A percentile compares a stretch with the other conserved stretches of the same genome.
Evolutionary conservation across 2,113 vertebrate species (phyloP).

Genomic region (Bagarius yarrelli): DNA sequence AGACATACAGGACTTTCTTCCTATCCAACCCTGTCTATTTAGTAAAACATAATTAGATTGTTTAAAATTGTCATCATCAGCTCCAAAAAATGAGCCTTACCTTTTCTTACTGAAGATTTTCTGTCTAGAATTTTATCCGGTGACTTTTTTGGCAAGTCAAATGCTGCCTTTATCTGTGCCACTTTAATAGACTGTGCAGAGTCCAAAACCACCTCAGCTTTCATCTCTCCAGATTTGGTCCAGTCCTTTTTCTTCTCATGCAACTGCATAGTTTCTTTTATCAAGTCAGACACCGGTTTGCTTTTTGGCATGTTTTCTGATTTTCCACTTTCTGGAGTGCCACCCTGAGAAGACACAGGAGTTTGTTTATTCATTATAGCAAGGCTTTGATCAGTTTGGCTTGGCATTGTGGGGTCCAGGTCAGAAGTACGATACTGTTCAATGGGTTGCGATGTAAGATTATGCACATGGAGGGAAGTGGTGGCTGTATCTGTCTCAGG

Average conservation of each 20-base stretch:
- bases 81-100: conserved; percentile 56
- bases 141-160: conserved; percentile 68
- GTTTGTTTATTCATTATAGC: conserved; percentile 42
- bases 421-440: conserved; percentile 17
- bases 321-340: conserved; percentile 39
- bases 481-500: conserved; percentile 27
- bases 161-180: conserved; percentile 74
- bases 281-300: conserved; percentile 71
- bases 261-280: conserved; percentile 69
- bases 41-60: background rate
- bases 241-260: conserved; percentile 70
- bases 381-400: conserved; percentile 38
- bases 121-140: conserved; percentile 64
- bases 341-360: background rate
- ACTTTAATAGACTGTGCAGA: conserved; percentile 67
- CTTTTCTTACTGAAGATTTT: conserved; percentile 71
- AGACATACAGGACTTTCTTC: background rate
- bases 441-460: conserved; percentile 14
- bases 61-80: background rate
- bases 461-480: conserved; percentile 15
- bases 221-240: conserved; percentile 61
- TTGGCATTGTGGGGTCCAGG: conserved; percentile 27
- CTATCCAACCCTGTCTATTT: background rate
- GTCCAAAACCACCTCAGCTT: conserved; percentile 58
- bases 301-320: conserved; percentile 52